Conservation (phyloP, 1,140 invertebrate genomes). For the Manduca sexta region DNA sequence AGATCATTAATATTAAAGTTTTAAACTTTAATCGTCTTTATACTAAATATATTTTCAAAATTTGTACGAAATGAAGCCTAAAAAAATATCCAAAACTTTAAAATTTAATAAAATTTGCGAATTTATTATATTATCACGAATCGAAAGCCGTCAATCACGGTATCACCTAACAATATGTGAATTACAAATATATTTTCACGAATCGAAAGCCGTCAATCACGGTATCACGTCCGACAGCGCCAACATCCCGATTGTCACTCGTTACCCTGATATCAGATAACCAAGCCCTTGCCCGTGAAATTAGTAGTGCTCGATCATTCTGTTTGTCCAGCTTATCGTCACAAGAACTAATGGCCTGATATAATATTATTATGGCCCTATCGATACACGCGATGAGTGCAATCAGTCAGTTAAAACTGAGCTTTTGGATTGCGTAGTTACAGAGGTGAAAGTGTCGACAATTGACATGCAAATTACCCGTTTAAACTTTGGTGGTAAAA, state of each 20-base stretch:
- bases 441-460: not conserved
- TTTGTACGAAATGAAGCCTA: too few relatives aligned
- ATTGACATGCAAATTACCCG: constrained; percentile 4
- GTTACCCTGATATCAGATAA: not conserved
- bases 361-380: constrained; percentile 25
- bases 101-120: too few relatives aligned
- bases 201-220: too few relatives aligned
- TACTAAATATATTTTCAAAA: too few relatives aligned
- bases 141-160: too few relatives aligned
- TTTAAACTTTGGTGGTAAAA: constrained; percentile 1
- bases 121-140: too few relatives aligned
- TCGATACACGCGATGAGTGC: constrained; percentile 10
- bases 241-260: not conserved
- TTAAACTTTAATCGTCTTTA: too few relatives aligned
- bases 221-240: too few relatives aligned
- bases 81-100: too few relatives aligned
- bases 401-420: constrained; percentile 6
- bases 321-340: constrained; percentile 26
- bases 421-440: not conserved
- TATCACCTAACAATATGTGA: too few relatives aligned
- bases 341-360: constrained; percentile 31
- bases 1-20: too few relatives aligned
- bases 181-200: too few relatives aligned
- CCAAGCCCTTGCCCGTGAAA: constrained; percentile 25
- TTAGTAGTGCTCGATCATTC: constrained; percentile 19